Percentiles rank a stretch among this genome's conserved stretches.
Conservation (phyloP, 92 coral and sea anemone genomes). For the Actinernus sp. region DNA sequence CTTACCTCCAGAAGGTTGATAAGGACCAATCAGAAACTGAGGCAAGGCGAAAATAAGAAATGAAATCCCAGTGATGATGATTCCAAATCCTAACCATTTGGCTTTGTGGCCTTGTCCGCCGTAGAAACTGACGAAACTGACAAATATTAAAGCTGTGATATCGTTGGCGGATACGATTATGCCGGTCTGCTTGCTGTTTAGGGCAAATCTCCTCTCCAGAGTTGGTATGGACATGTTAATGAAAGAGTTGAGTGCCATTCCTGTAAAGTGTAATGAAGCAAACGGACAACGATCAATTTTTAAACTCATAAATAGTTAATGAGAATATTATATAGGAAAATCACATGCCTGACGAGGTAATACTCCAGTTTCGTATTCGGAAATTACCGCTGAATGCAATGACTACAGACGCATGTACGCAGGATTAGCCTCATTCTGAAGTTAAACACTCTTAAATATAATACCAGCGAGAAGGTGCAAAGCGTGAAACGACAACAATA, state of each 20-base stretch:
- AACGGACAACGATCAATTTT: no score
- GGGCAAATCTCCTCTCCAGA: slow-evolving; percentile 52
- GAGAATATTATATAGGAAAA: no score
- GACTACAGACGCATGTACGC: no score
- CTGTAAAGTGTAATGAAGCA: slow-evolving; percentile 7
- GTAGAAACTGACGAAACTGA: slow-evolving; percentile 57
- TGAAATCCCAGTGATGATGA: slow-evolving; percentile 48
- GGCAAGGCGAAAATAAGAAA: slow-evolving; percentile 45
- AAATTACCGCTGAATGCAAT: no score
- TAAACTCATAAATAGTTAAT: no score
- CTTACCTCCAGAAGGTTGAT: no score
- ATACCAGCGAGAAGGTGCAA: no score
- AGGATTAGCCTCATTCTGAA: no score
- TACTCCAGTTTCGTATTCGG: no score
- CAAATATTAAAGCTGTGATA: slow-evolving; percentile 51
- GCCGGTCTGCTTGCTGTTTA: slow-evolving; percentile 60
- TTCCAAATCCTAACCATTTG: slow-evolving; percentile 56
- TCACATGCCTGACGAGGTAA: no score
- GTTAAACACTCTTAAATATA: no score
- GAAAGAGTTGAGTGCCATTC: slow-evolving; percentile 59
- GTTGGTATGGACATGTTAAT: slow-evolving; percentile 55
- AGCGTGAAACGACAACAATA: no score
- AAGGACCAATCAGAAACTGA: slow-evolving; percentile 40
- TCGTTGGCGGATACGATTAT: slow-evolving; percentile 62
- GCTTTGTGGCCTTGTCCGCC: slow-evolving; percentile 65